Conservation (phyloP, 2,888 invertebrate genomes). For the Cheiracanthium punctorium region DNA sequence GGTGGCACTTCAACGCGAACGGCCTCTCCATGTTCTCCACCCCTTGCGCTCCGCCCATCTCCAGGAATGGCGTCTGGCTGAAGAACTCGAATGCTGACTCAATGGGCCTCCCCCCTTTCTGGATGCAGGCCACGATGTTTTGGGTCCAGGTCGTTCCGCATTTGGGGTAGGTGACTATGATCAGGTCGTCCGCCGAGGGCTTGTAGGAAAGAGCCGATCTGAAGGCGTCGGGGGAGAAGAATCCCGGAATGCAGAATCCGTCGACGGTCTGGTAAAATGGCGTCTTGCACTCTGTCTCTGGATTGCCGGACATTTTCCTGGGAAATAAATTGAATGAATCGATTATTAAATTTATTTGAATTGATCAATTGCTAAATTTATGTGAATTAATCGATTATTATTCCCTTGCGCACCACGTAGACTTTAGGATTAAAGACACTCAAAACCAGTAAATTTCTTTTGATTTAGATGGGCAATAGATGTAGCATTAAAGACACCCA, state of each 20-base stretch:
- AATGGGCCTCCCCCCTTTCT: not conserved
- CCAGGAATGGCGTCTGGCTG: slow-evolving; percentile 19
- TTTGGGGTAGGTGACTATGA: slow-evolving; percentile 51
- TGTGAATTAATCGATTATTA: no score
- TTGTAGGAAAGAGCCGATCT: slow-evolving; percentile 29
- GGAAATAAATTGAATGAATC: no score
- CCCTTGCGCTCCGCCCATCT: slow-evolving; percentile 44
- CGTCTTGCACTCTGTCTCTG: no score
- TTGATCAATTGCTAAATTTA: no score
- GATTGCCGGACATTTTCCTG: no score
- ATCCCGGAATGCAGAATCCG: slow-evolving; percentile 14
- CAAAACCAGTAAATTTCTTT: no score
- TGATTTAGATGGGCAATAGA: no score
- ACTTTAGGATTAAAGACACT: no score
- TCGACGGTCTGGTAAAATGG: slow-evolving; percentile 32
- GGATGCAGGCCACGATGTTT: slow-evolving; percentile 42
- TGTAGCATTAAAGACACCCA: no score
- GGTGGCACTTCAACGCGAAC: slow-evolving; percentile 65
- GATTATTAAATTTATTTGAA: no score
- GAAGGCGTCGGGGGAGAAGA: slow-evolving; percentile 15
- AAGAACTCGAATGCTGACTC: not conserved
- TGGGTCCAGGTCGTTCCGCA: slow-evolving; percentile 55
- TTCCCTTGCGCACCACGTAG: no score
- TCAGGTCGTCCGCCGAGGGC: slow-evolving; percentile 38
- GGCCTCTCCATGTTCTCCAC: slow-evolving; percentile 58